phyloP scores from a whole-genome alignment of 1,140 invertebrate species.

The Hyles vespertilio region DNA sequence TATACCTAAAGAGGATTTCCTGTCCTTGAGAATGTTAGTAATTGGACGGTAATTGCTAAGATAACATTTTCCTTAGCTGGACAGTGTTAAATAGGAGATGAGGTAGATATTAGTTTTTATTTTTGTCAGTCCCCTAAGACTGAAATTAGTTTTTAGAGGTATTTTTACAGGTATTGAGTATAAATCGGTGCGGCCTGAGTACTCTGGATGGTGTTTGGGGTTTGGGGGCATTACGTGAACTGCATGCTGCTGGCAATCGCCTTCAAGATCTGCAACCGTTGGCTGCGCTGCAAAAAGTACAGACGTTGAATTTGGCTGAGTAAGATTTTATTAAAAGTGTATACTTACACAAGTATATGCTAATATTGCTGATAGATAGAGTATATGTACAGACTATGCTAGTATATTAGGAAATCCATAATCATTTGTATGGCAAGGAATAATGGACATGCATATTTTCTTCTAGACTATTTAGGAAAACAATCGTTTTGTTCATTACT shows the following conservation, averaged over 20 bases:
- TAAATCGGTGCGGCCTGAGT: slow-evolving; percentile 80
- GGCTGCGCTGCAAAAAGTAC: slow-evolving; percentile 72
- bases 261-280: slow-evolving; percentile 78
- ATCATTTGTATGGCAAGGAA: no score
- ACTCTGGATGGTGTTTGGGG: slow-evolving; percentile 81
- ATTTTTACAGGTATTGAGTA: slow-evolving; percentile 75
- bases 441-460: no score
- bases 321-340: slow-evolving; percentile 25
- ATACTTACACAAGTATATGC: neutral
- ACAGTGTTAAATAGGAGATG: no score
- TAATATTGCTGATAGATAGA: neutral
- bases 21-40: neutral
- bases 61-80: no score
- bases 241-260: slow-evolving; percentile 79
- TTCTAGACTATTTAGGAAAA: no score
- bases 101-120: no score
- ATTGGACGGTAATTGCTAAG: neutral
- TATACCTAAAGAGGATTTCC: neutral
- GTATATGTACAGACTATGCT: no score
- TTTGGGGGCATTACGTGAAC: slow-evolving; percentile 76
- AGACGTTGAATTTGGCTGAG: slow-evolving; percentile 74
- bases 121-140: no score
- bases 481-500: no score
- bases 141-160: neutral
- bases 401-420: no score